Conservation (phyloP, 2,888 invertebrate species). For the Spatulosminthurus flaviceps region DNA sequence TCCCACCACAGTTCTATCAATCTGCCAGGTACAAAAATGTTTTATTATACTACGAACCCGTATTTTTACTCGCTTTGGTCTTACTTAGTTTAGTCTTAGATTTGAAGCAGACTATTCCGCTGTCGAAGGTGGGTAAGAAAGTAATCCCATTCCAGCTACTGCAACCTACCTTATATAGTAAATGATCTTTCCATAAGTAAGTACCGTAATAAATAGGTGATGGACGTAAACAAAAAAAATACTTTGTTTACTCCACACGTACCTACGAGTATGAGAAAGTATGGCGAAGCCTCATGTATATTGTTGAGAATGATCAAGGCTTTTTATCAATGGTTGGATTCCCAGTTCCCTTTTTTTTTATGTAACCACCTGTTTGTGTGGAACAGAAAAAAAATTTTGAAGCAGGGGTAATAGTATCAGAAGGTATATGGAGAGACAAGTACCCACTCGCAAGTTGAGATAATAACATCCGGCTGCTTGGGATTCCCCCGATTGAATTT, state of each 20-base stretch:
- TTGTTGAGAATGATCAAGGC: too few species aligned
- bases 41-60: neutral
- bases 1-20: slow-evolving; percentile 34
- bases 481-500: neutral
- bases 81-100: neutral
- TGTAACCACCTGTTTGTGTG: too few species aligned
- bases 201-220: neutral
- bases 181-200: neutral
- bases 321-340: slow-evolving; percentile 8
- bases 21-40: slow-evolving; percentile 15
- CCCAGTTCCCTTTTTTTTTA: neutral
- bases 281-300: neutral
- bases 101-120: neutral
- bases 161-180: slow-evolving; percentile 14
- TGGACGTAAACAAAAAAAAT: slow-evolving; percentile 18
- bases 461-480: slow-evolving; percentile 19
- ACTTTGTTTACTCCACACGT: neutral
- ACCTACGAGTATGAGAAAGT: neutral
- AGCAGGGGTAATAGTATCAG: too few species aligned
- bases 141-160: neutral
- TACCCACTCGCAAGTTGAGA: neutral
- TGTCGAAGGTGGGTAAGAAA: neutral
- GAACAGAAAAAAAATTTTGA: too few species aligned
- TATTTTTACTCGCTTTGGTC: neutral
- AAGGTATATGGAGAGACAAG: too few species aligned